Conservation (phyloP, 2,888 invertebrate species). For the Nesidiocoris tenuis region DNA sequence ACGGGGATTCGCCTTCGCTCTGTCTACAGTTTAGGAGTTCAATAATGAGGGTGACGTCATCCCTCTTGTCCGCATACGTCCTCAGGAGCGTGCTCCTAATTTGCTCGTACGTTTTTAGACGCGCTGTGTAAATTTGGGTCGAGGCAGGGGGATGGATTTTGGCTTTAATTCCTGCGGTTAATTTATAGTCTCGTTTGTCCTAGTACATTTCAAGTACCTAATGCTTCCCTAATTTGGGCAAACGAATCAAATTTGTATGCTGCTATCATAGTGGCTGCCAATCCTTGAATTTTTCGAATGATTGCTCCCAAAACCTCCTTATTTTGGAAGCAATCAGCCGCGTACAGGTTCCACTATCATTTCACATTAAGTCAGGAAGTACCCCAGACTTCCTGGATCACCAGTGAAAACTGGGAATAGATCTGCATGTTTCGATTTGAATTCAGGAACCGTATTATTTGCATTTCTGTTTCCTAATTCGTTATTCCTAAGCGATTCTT, state of each 20-base stretch:
- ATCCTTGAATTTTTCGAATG: too few relatives aligned
- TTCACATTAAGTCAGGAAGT: neutral
- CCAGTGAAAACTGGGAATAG: neutral
- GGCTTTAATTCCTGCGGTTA: too few relatives aligned
- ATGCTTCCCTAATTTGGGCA: neutral
- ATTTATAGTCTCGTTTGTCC: neutral
- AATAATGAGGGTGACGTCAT: too few relatives aligned
- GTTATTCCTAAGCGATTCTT: neutral
- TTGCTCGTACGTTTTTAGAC: too few relatives aligned
- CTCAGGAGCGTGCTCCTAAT: too few relatives aligned
- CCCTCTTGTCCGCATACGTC: too few relatives aligned
- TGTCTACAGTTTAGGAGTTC: too few relatives aligned
- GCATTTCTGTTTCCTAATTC: neutral
- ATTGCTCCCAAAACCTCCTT: neutral
- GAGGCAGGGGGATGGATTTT: too few relatives aligned
- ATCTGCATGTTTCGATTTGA: constrained; percentile 1
- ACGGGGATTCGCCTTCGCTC: too few relatives aligned
- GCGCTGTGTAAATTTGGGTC: too few relatives aligned
- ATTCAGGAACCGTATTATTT: neutral
- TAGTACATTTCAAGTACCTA: neutral
- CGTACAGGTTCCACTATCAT: neutral
- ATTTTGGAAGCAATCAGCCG: neutral
- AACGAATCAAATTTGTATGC: neutral
- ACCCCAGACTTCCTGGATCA: neutral
- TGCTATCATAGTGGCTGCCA: neutral